Evolutionary conservation across 2,888 invertebrate genomes (phyloP), one percentile per base, ranked within the genome.

Genomic region (Pterobdella sp.): DNA sequence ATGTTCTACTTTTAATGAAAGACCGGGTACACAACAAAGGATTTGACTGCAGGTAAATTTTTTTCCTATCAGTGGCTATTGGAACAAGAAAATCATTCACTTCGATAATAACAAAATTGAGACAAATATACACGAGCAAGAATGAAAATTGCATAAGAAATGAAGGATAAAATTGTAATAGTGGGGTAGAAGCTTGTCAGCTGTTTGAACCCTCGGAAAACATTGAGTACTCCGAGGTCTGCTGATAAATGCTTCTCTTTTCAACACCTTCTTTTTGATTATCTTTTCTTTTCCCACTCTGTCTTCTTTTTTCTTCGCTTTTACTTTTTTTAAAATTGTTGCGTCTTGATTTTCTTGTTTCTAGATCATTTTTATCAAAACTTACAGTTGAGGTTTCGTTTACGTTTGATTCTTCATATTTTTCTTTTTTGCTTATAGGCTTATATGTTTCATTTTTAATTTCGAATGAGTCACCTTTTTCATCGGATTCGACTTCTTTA

Each of bases 51-150:
- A 56, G 60, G 60, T 56, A 56, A 3, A 26, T 3, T 56, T 22
- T 7, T n/a, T 4, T 56, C n/a, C 60, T 56, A 56, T 56, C 60
- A 56, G 60, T 56, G 60, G 60, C 60, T 56, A 56, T 56, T 56
- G 60, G 60, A 56, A 56, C n/a, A 56, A 14, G n/a, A n/a, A 26
- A 26, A n/a, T 7, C 60, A 4, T 56, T n/a, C 18, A 7, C 26
- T 22, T 4, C 18, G 26, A 26, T 22, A 18, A 56, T 26, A 56
- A 56, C 4, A 56, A 56, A 56, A 56, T 56, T n/a, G n/a, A 56
- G 60, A 56, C 60, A 22, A 56, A 56, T 56, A 56, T 56, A 56
- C 60, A 56, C 60, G 60, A 26, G n/a, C 60, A 26, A 56, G 60
- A 56, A 56, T 56, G 4, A 56, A 56, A 56, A 56, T 56, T 56